Percentiles rank a stretch among this genome's conserved stretches.
These are phyloP conservation scores for Elymnias hypermnestra DNA, from an alignment of 1,140 invertebrate species.

Conservation along the genomic window DNA sequence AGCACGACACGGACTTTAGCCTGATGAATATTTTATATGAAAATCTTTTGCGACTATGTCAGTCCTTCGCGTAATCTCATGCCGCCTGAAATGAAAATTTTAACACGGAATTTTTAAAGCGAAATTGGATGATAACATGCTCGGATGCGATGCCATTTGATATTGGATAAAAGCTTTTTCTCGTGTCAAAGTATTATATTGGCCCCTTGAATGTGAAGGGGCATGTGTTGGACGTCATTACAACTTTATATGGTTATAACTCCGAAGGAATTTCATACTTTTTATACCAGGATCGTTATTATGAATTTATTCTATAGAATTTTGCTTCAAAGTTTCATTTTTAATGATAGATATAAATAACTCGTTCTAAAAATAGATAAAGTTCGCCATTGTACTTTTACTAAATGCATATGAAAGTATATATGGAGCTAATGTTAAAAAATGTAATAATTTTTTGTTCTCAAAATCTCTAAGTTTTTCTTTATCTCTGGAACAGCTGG, in stretches of 20 bases:
- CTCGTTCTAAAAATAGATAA: too few relatives aligned
- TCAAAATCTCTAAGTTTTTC: too few relatives aligned
- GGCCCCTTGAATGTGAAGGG: constrained; percentile 7
- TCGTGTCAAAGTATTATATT: constrained; percentile 15
- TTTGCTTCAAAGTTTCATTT: too few relatives aligned
- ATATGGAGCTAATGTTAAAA: too few relatives aligned
- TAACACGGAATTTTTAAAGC: constrained; percentile 30
- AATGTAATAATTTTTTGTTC: too few relatives aligned
- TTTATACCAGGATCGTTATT: too few relatives aligned
- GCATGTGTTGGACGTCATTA: not conserved
- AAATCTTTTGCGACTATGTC: constrained; percentile 30
- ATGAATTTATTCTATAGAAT: too few relatives aligned
- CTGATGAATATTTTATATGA: constrained; percentile 47
- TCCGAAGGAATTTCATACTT: not conserved
- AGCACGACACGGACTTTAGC: constrained; percentile 24
- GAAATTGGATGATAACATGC: constrained; percentile 25
- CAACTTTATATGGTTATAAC: not conserved
- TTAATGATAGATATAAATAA: too few relatives aligned
- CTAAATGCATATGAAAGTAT: too few relatives aligned
- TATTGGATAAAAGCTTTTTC: constrained; percentile 21
- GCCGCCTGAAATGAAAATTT: constrained; percentile 24
- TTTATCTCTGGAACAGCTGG: too few relatives aligned
- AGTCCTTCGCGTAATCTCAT: constrained; percentile 22
- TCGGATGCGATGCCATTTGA: constrained; percentile 10
- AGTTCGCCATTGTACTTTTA: too few relatives aligned